phyloP scores from a whole-genome alignment of 2,113 vertebrate genomes.

The Ochotona curzoniae region DNA sequence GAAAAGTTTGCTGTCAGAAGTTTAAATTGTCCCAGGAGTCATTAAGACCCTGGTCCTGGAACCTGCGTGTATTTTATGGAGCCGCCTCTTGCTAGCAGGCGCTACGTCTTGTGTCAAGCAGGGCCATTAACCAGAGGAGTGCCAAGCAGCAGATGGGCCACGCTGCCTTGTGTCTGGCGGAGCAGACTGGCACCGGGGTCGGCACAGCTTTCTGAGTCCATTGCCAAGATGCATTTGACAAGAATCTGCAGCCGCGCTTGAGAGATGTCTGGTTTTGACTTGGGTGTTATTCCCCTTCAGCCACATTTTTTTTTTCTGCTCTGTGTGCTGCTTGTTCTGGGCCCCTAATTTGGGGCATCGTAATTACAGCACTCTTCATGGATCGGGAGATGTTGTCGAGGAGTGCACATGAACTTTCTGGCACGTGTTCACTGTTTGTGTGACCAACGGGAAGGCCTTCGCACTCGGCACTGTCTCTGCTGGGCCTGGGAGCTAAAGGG shows the following conservation, averaged over 20 bases:
- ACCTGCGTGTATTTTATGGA: background rate
- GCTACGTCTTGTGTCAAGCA: background rate
- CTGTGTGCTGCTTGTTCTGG: background rate
- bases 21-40: background rate
- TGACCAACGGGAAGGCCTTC: background rate
- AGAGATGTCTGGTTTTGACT: background rate
- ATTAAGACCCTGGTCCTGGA: background rate
- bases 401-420: background rate
- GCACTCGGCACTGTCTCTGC: background rate
- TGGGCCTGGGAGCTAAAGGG: background rate
- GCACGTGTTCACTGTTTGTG: rapidly evolving
- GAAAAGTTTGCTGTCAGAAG: background rate
- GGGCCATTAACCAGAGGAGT: background rate
- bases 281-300: background rate
- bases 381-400: background rate
- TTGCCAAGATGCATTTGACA: background rate
- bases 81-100: background rate
- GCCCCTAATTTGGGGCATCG: background rate
- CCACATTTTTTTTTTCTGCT: background rate
- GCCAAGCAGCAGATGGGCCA: background rate
- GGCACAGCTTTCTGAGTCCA: too few relatives aligned
- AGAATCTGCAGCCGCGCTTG: rapidly evolving
- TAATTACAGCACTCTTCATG: rapidly evolving
- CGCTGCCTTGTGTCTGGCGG: rapidly evolving
- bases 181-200: rapidly evolving